Base-by-base conservation (phyloP, 2,113 vertebrate genomes). In the Plecturocebus donacophilus region DNA sequence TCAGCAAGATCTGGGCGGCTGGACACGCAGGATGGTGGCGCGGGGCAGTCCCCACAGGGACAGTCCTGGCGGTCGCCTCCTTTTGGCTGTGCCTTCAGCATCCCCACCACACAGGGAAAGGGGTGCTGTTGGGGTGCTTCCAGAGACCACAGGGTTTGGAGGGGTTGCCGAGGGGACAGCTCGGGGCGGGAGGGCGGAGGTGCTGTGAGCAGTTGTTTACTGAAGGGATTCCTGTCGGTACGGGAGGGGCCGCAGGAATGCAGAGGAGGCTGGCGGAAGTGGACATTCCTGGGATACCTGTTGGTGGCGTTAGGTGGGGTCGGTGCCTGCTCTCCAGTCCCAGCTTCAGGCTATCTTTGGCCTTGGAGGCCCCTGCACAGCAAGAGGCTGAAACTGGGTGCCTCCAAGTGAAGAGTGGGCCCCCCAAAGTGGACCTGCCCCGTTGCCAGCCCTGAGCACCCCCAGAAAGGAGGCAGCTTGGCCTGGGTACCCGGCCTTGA, bases 201-300 rank as follows among this genome's bases (percentile, higher is more conserved):
- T 16, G 38, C 77, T 14, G 27, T 30, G 61, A 13, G 1, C 73
- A 42, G 87, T 6, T 52, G 52, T 52, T 52, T 52, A 52, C 52
- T 52, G 5, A 52, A 52, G 95, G 96, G 95, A 96, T 97, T 95
- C 94, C 91, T 40, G 87, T 58, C 13, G 9, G 38, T 4, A 45
- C 68, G 89, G 97, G 97, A 91, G 97, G 97, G 96, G 95, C 87
- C 5, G 2, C 52, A 70, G 83, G 97, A 97, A 96, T 93, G 94
- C 5, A 3, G 91, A 54, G 76, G 82, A 54, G 90, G 56, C 25
- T 6, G 4, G 20, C 0, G 27, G 92, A 83, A 54, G 96, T 87
- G 94, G 81, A 94, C 97, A 98, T 98, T 98, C 97, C 97, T 92
- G 68, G 89, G 85, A 97, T 98, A 97, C 97, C 96, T 97, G 96